Conservation (phyloP, 2,797 vertebrate species). For the Pangasius sanitwongsei region DNA sequence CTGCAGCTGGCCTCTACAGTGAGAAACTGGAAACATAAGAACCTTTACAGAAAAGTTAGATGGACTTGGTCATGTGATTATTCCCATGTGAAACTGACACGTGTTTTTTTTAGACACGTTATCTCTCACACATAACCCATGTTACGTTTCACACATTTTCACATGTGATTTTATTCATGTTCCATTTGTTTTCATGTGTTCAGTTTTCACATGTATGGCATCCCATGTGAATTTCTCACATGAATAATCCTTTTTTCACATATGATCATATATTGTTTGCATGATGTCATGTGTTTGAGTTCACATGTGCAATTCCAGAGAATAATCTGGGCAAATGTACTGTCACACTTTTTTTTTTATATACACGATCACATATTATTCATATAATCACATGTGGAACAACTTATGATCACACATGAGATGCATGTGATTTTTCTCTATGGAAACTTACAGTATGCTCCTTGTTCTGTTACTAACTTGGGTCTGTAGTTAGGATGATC, state of each 20-base stretch:
- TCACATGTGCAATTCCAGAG: not conserved
- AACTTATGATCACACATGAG: no score
- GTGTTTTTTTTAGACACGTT: not conserved
- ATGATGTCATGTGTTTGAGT: not conserved
- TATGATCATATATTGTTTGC: not conserved
- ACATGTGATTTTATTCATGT: not conserved
- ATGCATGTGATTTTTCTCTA: not conserved
- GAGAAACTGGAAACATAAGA: conserved; percentile 8
- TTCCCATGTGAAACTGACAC: not conserved
- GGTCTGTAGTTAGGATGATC: not conserved
- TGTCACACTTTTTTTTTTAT: not conserved
- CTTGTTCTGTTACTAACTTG: not conserved
- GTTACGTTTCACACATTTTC: not conserved
- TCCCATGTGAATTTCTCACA: not conserved
- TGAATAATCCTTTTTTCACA: not conserved
- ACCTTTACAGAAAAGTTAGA: not conserved
- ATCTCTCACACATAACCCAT: not conserved
- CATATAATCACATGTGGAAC: not conserved
- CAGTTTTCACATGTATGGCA: not conserved
- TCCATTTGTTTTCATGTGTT: not conserved
- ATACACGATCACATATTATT: not conserved
- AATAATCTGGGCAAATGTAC: not conserved
- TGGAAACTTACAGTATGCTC: not conserved
- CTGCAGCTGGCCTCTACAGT: conserved; percentile 9
- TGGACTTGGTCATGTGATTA: not conserved